Percentiles rank a stretch among this genome's conserved stretches.
Evolutionary conservation across 2,888 invertebrate species (phyloP).

Genomic region (Notodonta dromedarius): DNA sequence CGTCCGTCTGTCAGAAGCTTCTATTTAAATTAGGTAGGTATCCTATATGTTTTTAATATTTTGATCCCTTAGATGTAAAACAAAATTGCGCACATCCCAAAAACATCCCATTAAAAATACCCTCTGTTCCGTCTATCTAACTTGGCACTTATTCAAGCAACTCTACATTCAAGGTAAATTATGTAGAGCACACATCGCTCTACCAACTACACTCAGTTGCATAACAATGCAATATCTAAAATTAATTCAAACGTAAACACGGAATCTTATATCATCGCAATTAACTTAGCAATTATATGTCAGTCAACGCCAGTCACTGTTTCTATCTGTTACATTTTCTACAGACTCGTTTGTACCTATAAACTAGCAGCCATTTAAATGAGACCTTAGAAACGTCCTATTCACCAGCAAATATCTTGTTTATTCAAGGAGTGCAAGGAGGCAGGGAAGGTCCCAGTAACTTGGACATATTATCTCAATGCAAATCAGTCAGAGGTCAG

Average conservation of each 20-base stretch:
- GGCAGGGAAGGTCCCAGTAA: slow-evolving; percentile 39
- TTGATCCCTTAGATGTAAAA: too few species aligned
- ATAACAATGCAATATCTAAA: slow-evolving; percentile 47
- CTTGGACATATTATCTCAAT: slow-evolving; percentile 55
- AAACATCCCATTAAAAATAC: not conserved
- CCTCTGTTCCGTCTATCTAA: slow-evolving; percentile 1
- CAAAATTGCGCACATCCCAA: not conserved
- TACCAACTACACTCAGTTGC: slow-evolving; percentile 25
- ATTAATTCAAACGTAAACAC: slow-evolving; percentile 45
- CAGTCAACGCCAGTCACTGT: slow-evolving; percentile 52
- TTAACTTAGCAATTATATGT: slow-evolving; percentile 65
- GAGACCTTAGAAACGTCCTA: slow-evolving; percentile 29
- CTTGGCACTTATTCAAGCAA: slow-evolving; percentile 5
- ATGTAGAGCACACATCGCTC: slow-evolving; percentile 8
- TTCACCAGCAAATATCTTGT: slow-evolving; percentile 2
- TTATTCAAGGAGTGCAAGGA: slow-evolving; percentile 15
- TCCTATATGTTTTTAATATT: too few species aligned
- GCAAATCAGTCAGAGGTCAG: slow-evolving; percentile 74
- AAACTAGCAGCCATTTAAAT: slow-evolving; percentile 37
- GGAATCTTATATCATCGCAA: slow-evolving; percentile 53
- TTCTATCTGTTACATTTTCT: slow-evolving; percentile 61
- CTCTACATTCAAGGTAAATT: not conserved
- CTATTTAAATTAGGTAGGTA: too few species aligned
- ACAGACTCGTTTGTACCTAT: slow-evolving; percentile 25
- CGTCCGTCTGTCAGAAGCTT: too few species aligned